A percentile compares a stretch with the other conserved stretches of the same genome.
Evolutionary conservation across 2,113 vertebrate species (phyloP).

Genomic region (Argyrosomus japonicus): DNA sequence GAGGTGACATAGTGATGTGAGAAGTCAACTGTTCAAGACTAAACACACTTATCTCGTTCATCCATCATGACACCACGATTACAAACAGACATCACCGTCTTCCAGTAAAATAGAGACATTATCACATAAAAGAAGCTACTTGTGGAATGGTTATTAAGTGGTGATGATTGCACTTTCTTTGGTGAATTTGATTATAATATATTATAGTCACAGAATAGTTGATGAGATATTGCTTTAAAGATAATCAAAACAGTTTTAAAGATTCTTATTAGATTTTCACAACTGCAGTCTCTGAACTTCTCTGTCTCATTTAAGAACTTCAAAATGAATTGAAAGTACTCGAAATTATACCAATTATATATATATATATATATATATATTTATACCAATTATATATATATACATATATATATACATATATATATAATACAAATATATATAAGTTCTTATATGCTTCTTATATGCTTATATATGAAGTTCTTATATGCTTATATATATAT

Average conservation of each 20-base stretch:
- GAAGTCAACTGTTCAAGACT: neutral
- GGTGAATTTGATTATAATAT: neutral
- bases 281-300: too few relatives aligned
- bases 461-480: too few relatives aligned
- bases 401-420: too few relatives aligned
- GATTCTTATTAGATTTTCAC: too few relatives aligned
- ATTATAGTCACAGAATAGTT: neutral
- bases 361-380: too few relatives aligned
- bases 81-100: neutral
- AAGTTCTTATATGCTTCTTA: too few relatives aligned
- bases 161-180: slow-evolving; percentile 26
- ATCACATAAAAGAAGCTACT: neutral
- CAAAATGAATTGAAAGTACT: too few relatives aligned
- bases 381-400: too few relatives aligned
- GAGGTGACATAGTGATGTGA: neutral
- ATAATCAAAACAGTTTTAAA: neutral
- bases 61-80: neutral
- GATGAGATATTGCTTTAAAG: slow-evolving; percentile 28
- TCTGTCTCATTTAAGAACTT: too few relatives aligned
- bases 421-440: too few relatives aligned
- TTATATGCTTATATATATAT: too few relatives aligned
- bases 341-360: too few relatives aligned
- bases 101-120: neutral
- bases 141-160: neutral
- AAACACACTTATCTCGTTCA: neutral